Evolutionary conservation across 2,888 invertebrate genomes (phyloP), one percentile per base, ranked within the genome.

Genomic region (Caenorhabditis afra): DNA sequence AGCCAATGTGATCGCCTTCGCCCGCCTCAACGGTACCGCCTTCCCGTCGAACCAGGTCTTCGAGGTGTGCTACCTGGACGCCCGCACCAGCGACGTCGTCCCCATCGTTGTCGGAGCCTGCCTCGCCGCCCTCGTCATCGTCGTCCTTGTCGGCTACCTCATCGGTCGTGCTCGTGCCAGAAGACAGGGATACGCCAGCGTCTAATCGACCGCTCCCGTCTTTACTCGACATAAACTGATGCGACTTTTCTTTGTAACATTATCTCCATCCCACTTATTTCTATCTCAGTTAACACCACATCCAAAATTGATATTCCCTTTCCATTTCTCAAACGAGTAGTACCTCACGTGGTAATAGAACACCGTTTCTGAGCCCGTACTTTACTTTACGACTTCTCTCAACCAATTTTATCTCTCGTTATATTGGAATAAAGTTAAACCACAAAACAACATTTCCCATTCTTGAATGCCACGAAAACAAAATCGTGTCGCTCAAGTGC

Each of bases 21-120:
- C 86, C 8, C 37, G 57, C 20, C 47, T 84, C 22, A 76, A 80
- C 35, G 66, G 66, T 12, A 78, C 74, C 58, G 44, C 67, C 3
- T 87, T 87, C 84, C 85, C 86, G 18, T 18, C 65, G 18, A 70
- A 77, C 41, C 87, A 87, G 68, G 80, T 76, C 12, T 88, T 80
- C 80, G 86, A 90, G 62, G 77, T 83, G 49, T 90, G 90, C 83
- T 66, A 66, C 39, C 61, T 81, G 39, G 90, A 90, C 78, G 57
- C 82, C 45, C 81, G 82, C 53, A 90, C 90, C 41, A 86, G 86
- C 18, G 97, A 97, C 92, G 93, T 96, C 81, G 97, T 99, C 73
- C 98, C 98, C 23, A 97, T 99, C 90, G 96, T 95, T 22, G 98
- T 99, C 80, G 99, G 98, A 16, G 95, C 95, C 91, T 95, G 95